Percentiles rank a stretch among this genome's conserved stretches.
These are phyloP conservation scores for Zaprionus lineosus DNA, from an alignment of 2,888 invertebrate genomes.

Conservation along the genomic window DNA sequence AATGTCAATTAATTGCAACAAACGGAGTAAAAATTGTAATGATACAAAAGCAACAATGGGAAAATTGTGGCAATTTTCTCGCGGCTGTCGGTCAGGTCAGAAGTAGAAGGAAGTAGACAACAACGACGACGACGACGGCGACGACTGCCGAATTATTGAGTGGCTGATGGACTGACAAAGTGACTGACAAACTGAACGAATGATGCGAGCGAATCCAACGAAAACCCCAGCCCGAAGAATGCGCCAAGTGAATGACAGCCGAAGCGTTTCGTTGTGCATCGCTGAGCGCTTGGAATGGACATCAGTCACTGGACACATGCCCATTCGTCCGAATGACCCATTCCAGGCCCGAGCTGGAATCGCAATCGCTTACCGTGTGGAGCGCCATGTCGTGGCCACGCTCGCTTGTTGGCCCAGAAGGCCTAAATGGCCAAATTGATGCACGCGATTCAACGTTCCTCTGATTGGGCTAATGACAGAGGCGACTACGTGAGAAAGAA, in stretches of 20 bases:
- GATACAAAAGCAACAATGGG: slow-evolving; percentile 62
- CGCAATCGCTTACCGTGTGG: slow-evolving; percentile 21
- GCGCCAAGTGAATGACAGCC: slow-evolving; percentile 49
- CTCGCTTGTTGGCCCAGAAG: slow-evolving; percentile 13
- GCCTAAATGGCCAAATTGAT: slow-evolving; percentile 72
- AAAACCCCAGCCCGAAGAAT: too few relatives aligned
- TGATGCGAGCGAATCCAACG: slow-evolving; percentile 34
- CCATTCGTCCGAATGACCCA: slow-evolving; percentile 31
- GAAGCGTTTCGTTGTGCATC: slow-evolving; percentile 69
- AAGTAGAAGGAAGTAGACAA: slow-evolving; percentile 56
- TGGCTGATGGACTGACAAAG: slow-evolving; percentile 29
- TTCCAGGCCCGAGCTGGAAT: slow-evolving; percentile 19
- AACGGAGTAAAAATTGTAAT: slow-evolving; percentile 56
- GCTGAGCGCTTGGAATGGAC: slow-evolving; percentile 48
- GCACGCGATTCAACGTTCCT: slow-evolving; percentile 75
- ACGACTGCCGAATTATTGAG: slow-evolving; percentile 76
- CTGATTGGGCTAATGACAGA: slow-evolving; percentile 76
- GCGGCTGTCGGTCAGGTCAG: slow-evolving; percentile 48
- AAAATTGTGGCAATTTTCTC: slow-evolving; percentile 77
- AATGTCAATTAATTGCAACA: slow-evolving; percentile 72
- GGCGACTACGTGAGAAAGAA: slow-evolving; percentile 82
- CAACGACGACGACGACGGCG: slow-evolving; percentile 35
- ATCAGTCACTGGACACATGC: slow-evolving; percentile 52
- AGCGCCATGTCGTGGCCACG: slow-evolving; percentile 47
- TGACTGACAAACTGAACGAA: slow-evolving; percentile 34